Conservation (phyloP, 2,797 vertebrate genomes). For the Smutsia temminckii region DNA sequence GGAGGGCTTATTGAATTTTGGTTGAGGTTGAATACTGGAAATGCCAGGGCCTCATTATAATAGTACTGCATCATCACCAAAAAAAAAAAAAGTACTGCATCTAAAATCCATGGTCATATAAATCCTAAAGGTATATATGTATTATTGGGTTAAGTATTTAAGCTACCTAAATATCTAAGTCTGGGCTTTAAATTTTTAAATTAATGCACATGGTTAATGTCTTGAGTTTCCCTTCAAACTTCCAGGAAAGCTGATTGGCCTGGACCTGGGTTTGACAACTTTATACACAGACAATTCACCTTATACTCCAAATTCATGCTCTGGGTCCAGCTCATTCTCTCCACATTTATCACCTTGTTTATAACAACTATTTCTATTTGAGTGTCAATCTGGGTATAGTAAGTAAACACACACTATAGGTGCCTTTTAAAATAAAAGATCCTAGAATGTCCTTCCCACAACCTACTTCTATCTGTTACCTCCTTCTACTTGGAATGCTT, state of each 20-base stretch:
- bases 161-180: background rate
- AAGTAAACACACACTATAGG: background rate
- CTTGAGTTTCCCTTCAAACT: background rate
- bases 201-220: background rate
- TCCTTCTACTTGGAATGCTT: background rate
- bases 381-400: background rate
- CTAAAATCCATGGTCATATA: background rate
- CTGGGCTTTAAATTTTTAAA: background rate
- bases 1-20: background rate
- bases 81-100: background rate
- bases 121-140: background rate
- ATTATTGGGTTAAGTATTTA: background rate
- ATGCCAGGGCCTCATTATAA: background rate
- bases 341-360: background rate
- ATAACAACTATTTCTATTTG: background rate
- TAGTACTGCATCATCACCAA: background rate
- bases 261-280: background rate
- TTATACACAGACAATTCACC: background rate
- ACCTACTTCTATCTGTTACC: background rate
- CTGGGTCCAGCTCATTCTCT: background rate
- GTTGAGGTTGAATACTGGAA: background rate
- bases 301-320: background rate
- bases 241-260: background rate
- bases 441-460: background rate
- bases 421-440: constrained; percentile 13